Evolutionary conservation across 2,797 vertebrate species (phyloP), one percentile per base, ranked within the genome.

Genomic region (Diglossa cyanea): DNA sequence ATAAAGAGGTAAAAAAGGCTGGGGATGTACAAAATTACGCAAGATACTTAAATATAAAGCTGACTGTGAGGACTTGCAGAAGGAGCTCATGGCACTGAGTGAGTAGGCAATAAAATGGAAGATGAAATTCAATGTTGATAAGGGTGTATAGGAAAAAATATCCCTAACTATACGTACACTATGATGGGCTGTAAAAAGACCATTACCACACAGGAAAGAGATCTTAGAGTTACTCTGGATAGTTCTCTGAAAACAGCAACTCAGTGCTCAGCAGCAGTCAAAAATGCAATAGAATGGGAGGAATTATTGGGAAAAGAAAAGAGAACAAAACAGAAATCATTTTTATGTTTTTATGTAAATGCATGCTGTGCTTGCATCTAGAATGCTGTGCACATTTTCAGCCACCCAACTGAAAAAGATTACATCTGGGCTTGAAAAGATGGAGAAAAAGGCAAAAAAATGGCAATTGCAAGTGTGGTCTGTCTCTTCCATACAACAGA

Each of bases 101-200:
- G 87, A 96, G 91, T 67, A 89, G 54, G 82, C 30, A 93, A 88
- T 94, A 90, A 95, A 96, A 94, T 44, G 42, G 55, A 94, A 94
- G 81, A 87, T 85, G 75, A 94, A 92, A 93, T 93, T 94, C 74
- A 28, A 23, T 66, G n/a, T 88, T 94, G 72, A 67, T 93, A 91
- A 93, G 65, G 74, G 25, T 2, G 4, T 30, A 61, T 16, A 57
- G 30, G 55, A 73, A 94, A 96, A 96, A 94, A 86, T 86, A 93
- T 57, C 50, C 78, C 71, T 65, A 93, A 91, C 31, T 92, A 81
- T 62, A 72, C 15, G 31, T 71, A 44, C 50, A 58, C 14, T 47
- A 3, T 65, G 75, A 77, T 83, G 50, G 68, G 61, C 39, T 94
- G 75, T 90, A 95, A 95, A 94, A 88, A 94, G 93, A 21, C 65